Percentiles rank a stretch among this genome's conserved stretches.
Evolutionary conservation across 2,888 invertebrate genomes (phyloP).

Genomic region (Drosophila paramelanica): DNA sequence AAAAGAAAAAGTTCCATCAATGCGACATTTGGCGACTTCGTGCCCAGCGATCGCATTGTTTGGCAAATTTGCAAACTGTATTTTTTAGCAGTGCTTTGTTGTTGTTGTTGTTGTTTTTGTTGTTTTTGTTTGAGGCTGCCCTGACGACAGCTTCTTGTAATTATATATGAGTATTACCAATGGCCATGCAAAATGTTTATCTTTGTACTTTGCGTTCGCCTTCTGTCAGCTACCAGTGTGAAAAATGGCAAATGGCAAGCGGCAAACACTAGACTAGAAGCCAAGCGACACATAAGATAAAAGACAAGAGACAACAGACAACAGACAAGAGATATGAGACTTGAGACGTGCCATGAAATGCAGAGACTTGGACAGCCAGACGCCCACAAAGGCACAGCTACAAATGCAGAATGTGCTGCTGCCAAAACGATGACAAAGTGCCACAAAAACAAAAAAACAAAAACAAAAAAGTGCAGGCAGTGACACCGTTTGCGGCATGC

Average conservation of each 20-base stretch:
- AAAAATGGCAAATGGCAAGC: conserved; percentile 58
- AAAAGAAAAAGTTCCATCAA: conserved; percentile 62
- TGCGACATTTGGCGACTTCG: conserved; percentile 68
- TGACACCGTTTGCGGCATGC: conserved; percentile 46
- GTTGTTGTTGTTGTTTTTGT: conserved; percentile 7
- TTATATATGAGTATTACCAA: conserved; percentile 56
- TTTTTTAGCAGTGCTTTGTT: conserved; percentile 16
- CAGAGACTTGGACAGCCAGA: conserved; percentile 29
- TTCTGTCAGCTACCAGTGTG: conserved; percentile 44
- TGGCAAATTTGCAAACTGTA: conserved; percentile 71
- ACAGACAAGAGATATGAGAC: conserved; percentile 15
- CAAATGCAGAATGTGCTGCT: conserved; percentile 4
- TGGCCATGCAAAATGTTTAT: conserved; percentile 65
- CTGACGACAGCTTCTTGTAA: conserved; percentile 69
- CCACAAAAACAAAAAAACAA: background rate
- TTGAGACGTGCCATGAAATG: conserved; percentile 40
- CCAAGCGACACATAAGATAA: background rate
- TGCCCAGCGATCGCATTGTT: conserved; percentile 77
- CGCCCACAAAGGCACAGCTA: conserved; percentile 35
- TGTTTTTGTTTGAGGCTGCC: conserved; percentile 15
- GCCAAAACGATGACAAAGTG: conserved; percentile 42
- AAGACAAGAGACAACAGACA: conserved; percentile 1
- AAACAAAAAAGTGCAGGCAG: conserved; percentile 7
- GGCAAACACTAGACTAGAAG: conserved; percentile 26
- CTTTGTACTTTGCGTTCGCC: conserved; percentile 57